A percentile compares a stretch with the other conserved stretches of the same genome.
These are phyloP conservation scores for Ciconia stormi DNA, from an alignment of 2,113 vertebrate species.

Conservation along the genomic window DNA sequence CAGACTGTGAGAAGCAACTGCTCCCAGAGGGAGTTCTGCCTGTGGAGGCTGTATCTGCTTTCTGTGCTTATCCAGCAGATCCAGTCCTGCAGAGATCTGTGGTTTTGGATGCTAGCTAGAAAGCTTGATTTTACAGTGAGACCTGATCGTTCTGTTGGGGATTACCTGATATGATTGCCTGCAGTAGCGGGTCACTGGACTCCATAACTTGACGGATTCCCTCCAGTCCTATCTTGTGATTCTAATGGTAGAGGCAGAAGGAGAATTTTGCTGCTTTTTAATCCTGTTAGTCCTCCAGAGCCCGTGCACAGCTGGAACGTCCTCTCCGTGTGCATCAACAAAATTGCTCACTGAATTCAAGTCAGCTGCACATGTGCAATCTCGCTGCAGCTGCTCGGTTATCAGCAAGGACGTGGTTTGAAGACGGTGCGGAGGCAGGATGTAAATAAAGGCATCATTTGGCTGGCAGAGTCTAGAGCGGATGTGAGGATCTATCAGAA, in stretches of 20 bases:
- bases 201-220: background rate
- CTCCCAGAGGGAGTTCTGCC: background rate
- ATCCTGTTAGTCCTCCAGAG: background rate
- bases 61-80: background rate
- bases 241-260: background rate
- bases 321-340: background rate
- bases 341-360: background rate
- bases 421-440: background rate
- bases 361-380: background rate
- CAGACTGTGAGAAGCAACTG: background rate
- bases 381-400: background rate
- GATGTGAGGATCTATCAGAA: background rate
- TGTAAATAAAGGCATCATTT: background rate
- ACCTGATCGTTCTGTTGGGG: background rate
- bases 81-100: background rate
- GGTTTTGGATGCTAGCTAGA: background rate
- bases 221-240: background rate
- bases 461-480: background rate
- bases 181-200: background rate
- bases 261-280: background rate
- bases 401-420: background rate
- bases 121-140: background rate
- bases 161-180: background rate
- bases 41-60: background rate
- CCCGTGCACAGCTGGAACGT: background rate